A percentile compares a stretch with the other conserved stretches of the same genome.
These are phyloP conservation scores for Pristiophorus japonicus DNA, from an alignment of 2,113 vertebrate genomes.

Conservation along the genomic window DNA sequence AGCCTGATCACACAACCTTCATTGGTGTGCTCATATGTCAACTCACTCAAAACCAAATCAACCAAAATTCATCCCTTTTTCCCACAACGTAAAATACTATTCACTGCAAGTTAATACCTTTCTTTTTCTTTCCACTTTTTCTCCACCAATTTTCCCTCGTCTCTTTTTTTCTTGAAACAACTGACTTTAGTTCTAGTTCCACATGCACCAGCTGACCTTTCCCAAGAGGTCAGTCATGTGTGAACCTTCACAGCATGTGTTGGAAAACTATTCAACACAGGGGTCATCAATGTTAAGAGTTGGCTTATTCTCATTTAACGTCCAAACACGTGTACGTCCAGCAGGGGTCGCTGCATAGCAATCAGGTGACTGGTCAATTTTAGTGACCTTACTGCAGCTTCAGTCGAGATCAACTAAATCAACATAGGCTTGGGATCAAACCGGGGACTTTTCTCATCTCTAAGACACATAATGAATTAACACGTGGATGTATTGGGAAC, in stretches of 20 bases:
- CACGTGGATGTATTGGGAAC: neutral
- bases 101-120: neutral
- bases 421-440: neutral
- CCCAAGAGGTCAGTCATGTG: neutral
- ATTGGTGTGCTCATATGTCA: no score
- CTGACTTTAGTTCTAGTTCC: neutral
- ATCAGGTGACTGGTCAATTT: neutral
- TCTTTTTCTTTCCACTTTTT: neutral
- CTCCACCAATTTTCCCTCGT: neutral
- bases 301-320: neutral
- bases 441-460: neutral
- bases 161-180: neutral
- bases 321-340: neutral
- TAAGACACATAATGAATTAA: neutral
- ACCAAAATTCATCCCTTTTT: neutral
- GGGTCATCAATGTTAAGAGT: neutral
- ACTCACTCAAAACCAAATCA: neutral
- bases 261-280: neutral
- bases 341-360: neutral
- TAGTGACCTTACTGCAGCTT: neutral
- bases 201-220: neutral
- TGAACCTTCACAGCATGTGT: neutral
- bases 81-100: neutral
- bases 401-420: neutral
- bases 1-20: no score